Conservation (phyloP, 2,888 invertebrate genomes). For the Mayetiola destructor region DNA sequence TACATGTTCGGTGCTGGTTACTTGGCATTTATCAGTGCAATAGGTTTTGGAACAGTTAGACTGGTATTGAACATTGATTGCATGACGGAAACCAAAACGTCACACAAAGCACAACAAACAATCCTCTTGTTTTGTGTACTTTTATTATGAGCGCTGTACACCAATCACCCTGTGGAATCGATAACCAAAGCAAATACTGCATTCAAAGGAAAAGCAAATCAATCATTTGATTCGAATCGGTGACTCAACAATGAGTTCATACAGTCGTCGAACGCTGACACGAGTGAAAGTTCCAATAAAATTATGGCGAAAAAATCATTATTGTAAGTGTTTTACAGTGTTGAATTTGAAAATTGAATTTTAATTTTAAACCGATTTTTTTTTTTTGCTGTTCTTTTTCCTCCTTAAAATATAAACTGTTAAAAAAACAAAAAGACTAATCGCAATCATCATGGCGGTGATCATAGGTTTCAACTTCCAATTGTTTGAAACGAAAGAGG, state of each 20-base stretch:
- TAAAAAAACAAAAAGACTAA: neutral
- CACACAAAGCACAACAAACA: neutral
- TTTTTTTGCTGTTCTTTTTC: neutral
- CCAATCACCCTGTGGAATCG: too few species aligned
- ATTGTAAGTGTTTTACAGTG: neutral
- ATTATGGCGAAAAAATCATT: too few species aligned
- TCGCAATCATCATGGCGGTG: neutral
- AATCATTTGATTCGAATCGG: too few species aligned
- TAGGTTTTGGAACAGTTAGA: neutral
- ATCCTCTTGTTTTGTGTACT: too few species aligned
- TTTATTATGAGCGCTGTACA: too few species aligned
- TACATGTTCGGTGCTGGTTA: too few species aligned
- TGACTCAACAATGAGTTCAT: neutral
- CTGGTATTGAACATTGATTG: neutral
- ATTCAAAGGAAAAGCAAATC: too few species aligned
- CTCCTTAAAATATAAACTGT: too few species aligned
- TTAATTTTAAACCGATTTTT: neutral
- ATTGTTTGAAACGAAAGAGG: neutral
- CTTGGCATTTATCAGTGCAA: neutral
- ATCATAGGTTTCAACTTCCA: neutral
- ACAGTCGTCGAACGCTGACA: neutral
- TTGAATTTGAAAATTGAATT: neutral
- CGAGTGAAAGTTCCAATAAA: neutral
- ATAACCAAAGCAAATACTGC: too few species aligned
- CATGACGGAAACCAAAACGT: neutral